A percentile compares a stretch with the other conserved stretches of the same genome.
These are phyloP conservation scores for Rhinoraja longicauda DNA, from an alignment of 2,797 vertebrate genomes.

Conservation along the genomic window DNA sequence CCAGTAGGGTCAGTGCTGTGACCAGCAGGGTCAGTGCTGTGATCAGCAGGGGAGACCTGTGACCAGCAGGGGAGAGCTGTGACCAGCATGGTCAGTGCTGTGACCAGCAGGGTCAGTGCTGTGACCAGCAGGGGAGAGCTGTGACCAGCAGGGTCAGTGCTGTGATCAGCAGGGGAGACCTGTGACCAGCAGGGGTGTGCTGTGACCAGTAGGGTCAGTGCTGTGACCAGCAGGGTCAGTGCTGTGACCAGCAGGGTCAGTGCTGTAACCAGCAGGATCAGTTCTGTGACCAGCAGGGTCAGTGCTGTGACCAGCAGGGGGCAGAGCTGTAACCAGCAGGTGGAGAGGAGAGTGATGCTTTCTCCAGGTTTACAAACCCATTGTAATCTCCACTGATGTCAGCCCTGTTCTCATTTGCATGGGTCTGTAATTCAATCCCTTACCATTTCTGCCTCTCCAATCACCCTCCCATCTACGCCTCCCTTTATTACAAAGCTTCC, in stretches of 20 bases:
- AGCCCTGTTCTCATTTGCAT: not conserved
- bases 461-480: not conserved
- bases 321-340: not conserved
- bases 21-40: not conserved
- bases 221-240: no score
- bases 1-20: not conserved
- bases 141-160: no score
- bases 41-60: no score
- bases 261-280: no score
- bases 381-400: not conserved
- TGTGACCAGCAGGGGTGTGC: no score
- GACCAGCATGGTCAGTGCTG: no score
- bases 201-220: no score
- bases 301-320: not conserved
- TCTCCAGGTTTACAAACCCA: not conserved
- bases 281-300: no score
- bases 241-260: no score
- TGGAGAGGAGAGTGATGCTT: no score
- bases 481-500: not conserved
- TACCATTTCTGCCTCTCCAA: not conserved
- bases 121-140: no score
- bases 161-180: no score
- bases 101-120: not conserved
- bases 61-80: not conserved
- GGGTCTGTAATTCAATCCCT: not conserved